Evolutionary conservation across 2,888 invertebrate genomes (phyloP), one percentile per base, ranked within the genome.

Genomic region (Stenotaenia linearis): DNA sequence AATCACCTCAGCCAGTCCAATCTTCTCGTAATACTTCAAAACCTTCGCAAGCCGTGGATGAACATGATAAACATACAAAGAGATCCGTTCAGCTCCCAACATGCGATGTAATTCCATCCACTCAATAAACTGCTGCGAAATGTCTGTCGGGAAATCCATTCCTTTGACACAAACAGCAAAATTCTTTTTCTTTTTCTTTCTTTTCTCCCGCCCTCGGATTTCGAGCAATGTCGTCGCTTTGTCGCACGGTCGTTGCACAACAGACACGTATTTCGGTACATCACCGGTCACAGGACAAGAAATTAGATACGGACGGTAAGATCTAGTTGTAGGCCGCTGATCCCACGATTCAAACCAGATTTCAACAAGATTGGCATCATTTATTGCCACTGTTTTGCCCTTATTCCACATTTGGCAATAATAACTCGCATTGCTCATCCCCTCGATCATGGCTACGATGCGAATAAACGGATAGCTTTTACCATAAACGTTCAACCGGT

Each of bases 131-230:
- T 87, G 88, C 30, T 86, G 86, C 4, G 91, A 90, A 76, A 91
- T 89, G 83, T 92, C 91, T 81, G 88, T 88, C 77, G 88, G 84
- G 83, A 91, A 92, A 83, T 90, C 89, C 85, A 93, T 86, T 79
- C 92, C 92, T 86, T 92, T 92, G 1, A 92, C 91, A 84, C 92
- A 93, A 69, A 92, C 87, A 12, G 90, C 91, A 82, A 92, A 91
- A 50, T 87, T 87, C 82, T 87, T 84, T 82, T 84, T 85, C 79
- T 83, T 9, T 0, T 0, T 61, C 21, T 75, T 9, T 3, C 18
- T 0, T 7, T 1, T 23, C n/a, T 74, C 74, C 18, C n/a, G 12
- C 1, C 45, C 45, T 3, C 18, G n/a, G 4, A 78, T n/a, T 28
- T 18, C n/a, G 3, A 76, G 18, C 30, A 76, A 37, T 35, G 10